Evolutionary conservation across 2,888 invertebrate genomes (phyloP).

Genomic region (Neoitamus cyanurus): DNA sequence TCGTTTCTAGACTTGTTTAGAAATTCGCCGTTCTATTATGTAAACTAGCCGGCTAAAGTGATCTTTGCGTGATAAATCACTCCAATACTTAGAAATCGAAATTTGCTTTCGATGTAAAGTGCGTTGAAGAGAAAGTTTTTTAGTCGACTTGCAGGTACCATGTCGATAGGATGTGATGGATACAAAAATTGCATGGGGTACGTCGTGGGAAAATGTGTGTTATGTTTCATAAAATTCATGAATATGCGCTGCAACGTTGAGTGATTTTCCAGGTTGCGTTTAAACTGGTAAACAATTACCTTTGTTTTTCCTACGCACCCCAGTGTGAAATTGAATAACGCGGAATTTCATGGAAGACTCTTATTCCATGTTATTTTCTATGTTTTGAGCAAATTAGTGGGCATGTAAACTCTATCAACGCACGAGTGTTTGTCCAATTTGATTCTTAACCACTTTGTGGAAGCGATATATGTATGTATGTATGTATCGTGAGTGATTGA

Average conservation of each 20-base stretch:
- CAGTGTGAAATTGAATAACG: background rate
- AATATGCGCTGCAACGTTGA: background rate
- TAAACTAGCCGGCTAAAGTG: conserved; percentile 1
- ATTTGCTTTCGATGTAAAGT: conserved; percentile 11
- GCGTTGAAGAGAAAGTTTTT: conserved; percentile 19
- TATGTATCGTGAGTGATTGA: background rate
- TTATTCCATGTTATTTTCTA: background rate
- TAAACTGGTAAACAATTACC: background rate
- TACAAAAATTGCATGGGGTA: background rate
- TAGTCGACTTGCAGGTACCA: background rate
- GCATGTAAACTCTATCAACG: background rate
- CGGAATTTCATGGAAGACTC: background rate
- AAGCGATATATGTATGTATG: too few species aligned
- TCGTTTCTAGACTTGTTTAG: background rate
- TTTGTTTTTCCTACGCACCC: background rate
- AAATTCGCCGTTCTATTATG: background rate
- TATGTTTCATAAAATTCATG: background rate
- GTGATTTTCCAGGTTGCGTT: background rate
- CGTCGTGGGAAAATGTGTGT: background rate
- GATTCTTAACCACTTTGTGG: background rate
- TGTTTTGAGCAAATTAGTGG: background rate
- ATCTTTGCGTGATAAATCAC: background rate
- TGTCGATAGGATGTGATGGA: background rate
- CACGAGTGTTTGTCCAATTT: background rate
- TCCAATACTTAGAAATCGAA: conserved; percentile 1